phyloP scores from a whole-genome alignment of 2,113 vertebrate species.

The pig (Sus scrofa) region DNA sequence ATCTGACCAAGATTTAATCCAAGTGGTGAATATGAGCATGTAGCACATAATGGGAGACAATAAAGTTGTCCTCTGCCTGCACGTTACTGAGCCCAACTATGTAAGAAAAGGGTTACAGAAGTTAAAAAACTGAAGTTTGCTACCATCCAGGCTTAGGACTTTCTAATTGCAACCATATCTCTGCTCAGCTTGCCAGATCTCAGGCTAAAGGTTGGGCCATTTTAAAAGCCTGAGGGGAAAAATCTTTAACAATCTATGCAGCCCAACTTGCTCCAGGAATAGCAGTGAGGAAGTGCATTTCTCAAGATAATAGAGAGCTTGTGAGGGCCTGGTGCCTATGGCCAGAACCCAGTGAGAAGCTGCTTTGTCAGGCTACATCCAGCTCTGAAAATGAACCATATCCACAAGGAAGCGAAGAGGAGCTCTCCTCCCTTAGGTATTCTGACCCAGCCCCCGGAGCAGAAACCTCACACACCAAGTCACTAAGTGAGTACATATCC shows the following conservation, averaged over 20 bases:
- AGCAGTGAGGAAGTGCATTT: background rate
- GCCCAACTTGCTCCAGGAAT: background rate
- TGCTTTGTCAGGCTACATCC: background rate
- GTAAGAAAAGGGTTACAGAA: background rate
- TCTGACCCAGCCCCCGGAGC: background rate
- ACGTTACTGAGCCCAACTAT: background rate
- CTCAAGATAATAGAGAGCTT: background rate
- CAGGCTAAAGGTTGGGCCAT: background rate
- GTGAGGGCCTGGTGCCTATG: background rate
- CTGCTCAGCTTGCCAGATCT: background rate
- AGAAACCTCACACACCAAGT: background rate
- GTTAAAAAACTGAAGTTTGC: background rate
- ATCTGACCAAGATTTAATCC: background rate
- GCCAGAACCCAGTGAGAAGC: background rate
- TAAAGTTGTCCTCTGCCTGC: background rate
- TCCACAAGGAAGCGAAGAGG: background rate
- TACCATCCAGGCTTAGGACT: background rate
- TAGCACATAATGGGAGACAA: background rate
- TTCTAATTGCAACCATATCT: constrained; percentile 26
- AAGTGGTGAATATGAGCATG: background rate
- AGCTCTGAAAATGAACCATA: background rate
- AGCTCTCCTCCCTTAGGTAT: background rate
- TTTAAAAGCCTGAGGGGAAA: background rate
- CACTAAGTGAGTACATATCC: background rate
- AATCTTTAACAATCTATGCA: background rate